Conservation (phyloP, 2,113 vertebrate genomes). For the Scomber colias region DNA sequence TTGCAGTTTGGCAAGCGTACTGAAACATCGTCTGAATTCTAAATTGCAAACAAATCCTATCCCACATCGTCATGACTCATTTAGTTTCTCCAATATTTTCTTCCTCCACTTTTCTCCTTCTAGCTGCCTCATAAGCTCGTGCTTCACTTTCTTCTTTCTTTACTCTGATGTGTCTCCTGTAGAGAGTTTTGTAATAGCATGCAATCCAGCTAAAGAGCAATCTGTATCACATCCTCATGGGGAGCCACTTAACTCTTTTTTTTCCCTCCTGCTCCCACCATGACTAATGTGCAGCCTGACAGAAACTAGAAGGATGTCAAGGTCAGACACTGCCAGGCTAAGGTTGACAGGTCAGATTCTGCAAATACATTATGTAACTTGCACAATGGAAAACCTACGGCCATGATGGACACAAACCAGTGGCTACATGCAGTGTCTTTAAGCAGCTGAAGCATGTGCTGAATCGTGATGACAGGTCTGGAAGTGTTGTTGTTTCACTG, state of each 20-base stretch:
- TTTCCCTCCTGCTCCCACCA: neutral
- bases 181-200: slow-evolving; percentile 1
- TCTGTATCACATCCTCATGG: neutral
- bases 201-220: slow-evolving; percentile 16
- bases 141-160: neutral
- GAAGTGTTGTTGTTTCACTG: neutral
- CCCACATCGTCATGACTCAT: slow-evolving; percentile 2
- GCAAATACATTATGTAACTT: neutral
- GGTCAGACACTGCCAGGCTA: neutral
- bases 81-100: neutral
- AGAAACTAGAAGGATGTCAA: slow-evolving; percentile 1
- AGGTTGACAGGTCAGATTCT: neutral
- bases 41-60: slow-evolving; percentile 7
- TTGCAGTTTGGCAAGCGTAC: neutral
- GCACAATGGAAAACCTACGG: neutral
- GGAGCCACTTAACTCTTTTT: slow-evolving; percentile 27
- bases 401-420: neutral
- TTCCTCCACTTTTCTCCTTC: neutral
- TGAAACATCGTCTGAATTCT: neutral
- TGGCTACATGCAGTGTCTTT: neutral
- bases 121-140: neutral
- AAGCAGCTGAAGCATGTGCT: slow-evolving; percentile 20
- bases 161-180: neutral
- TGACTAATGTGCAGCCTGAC: neutral
- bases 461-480: slow-evolving; percentile 7